Evolutionary conservation across 2,797 vertebrate genomes (phyloP).

Genomic region (Serranus cabrilla): DNA sequence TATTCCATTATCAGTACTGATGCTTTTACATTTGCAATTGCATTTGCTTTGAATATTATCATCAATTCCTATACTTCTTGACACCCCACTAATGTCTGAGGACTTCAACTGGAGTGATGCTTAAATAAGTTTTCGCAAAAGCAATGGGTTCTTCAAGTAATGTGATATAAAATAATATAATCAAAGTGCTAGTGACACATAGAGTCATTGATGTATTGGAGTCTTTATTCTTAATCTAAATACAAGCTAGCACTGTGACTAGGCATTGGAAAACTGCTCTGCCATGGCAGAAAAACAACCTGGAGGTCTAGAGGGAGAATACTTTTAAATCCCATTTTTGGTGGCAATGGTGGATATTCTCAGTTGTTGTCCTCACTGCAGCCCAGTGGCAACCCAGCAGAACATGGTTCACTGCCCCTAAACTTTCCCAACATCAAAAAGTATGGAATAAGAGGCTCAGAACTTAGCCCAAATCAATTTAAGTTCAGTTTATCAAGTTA

Average conservation of each 20-base stretch:
- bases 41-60: too few species aligned
- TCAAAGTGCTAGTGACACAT: not conserved
- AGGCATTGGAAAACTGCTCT: not conserved
- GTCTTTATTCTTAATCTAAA: not conserved
- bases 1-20: too few species aligned
- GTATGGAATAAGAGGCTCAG: not conserved
- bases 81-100: too few species aligned
- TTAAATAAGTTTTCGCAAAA: not conserved
- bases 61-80: too few species aligned
- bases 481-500: not conserved
- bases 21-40: too few species aligned
- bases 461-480: not conserved
- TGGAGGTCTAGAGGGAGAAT: not conserved
- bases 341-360: not conserved
- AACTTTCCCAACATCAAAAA: not conserved
- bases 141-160: not conserved
- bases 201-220: not conserved
- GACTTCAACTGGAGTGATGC: too few species aligned
- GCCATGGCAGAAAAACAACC: not conserved
- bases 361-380: not conserved
- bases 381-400: conserved; percentile 10
- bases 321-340: not conserved
- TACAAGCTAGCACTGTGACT: not conserved
- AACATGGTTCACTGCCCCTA: not conserved
- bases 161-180: not conserved